A percentile compares a stretch with the other conserved stretches of the same genome.
Conservation (phyloP, 2,888 invertebrate genomes). For the Cataglyphis albicans region DNA sequence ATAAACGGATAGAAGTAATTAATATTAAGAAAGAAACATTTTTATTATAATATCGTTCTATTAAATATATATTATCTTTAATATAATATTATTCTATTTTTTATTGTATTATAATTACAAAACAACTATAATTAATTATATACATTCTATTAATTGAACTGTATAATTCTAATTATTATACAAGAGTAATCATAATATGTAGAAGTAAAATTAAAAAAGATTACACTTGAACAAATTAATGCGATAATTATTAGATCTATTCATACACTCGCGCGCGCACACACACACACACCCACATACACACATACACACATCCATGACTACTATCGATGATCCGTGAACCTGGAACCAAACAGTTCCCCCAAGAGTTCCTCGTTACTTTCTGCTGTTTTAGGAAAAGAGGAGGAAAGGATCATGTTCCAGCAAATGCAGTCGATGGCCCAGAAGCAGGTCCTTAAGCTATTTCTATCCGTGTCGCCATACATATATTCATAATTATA, state of each 20-base stretch:
- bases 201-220: constrained; percentile 3
- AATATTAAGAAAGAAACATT: not conserved
- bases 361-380: constrained; percentile 77
- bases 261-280: not conserved
- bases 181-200: not conserved
- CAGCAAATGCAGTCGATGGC: constrained; percentile 99
- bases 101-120: not conserved
- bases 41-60: not conserved
- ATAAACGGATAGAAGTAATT: not conserved
- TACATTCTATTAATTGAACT: constrained; percentile 3
- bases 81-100: constrained; percentile 6
- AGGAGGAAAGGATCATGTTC: constrained; percentile 98
- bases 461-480: constrained; percentile 81
- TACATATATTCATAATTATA: constrained; percentile 69
- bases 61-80: not conserved
- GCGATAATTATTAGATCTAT: not conserved
- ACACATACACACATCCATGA: not conserved
- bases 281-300: not conserved
- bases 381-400: constrained; percentile 93
- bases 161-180: not conserved
- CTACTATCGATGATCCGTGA: constrained; percentile 60
- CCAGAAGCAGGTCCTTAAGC: constrained; percentile 95
- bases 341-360: constrained; percentile 66
- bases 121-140: not conserved
- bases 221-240: constrained; percentile 2